These are phyloP conservation scores for Petrolisthes cinctipes DNA, from an alignment of 2,888 invertebrate species.

Conservation along the genomic window DNA sequence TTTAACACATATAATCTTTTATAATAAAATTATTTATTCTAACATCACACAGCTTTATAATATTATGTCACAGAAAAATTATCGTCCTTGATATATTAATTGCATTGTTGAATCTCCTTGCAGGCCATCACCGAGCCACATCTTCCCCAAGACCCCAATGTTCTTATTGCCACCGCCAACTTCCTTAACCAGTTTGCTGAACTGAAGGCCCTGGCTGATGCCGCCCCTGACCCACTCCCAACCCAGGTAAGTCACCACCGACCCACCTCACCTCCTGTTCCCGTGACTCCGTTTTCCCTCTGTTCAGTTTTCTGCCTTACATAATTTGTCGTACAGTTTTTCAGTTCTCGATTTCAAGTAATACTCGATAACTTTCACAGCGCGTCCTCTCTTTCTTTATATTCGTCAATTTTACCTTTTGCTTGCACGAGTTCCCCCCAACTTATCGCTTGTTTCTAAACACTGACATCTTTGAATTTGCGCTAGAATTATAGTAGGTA, in stretches of 20 bases:
- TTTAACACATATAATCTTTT: no score
- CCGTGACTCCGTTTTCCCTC: neutral
- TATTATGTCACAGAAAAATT: no score
- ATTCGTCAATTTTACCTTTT: neutral
- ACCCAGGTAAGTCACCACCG: neutral
- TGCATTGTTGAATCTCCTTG: neutral
- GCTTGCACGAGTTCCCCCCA: no score
- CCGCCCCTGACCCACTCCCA: conserved; percentile 49
- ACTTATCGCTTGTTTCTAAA: no score
- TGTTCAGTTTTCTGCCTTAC: neutral
- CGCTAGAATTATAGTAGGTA: no score
- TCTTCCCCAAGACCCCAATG: conserved; percentile 57
- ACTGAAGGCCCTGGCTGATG: conserved; percentile 59
- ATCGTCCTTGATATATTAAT: neutral
- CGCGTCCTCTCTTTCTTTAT: neutral
- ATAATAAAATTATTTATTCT: no score
- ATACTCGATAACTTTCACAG: neutral
- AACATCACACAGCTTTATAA: no score
- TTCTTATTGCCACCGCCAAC: conserved; percentile 52
- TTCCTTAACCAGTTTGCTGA: conserved; percentile 60
- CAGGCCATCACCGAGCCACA: conserved; percentile 58
- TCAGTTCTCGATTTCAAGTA: no score
- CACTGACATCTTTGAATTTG: no score
- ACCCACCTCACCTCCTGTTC: neutral
- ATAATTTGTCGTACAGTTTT: neutral